These are phyloP conservation scores for Abscondita cerata DNA, from an alignment of 2,888 invertebrate species.

Conservation along the genomic window DNA sequence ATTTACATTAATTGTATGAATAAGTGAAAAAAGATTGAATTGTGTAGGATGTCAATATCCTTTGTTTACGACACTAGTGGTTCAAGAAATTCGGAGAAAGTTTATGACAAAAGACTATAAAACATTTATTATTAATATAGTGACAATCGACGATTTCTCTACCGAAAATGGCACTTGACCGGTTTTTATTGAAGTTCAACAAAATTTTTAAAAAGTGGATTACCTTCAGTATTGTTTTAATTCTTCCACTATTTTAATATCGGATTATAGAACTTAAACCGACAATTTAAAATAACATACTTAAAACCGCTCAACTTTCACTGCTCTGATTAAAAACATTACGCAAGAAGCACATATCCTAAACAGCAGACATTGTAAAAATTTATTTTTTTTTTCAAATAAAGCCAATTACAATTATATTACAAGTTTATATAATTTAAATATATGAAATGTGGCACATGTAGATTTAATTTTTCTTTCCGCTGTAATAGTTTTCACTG, in stretches of 20 bases:
- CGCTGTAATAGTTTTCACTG: constrained; percentile 53
- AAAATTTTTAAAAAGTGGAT: constrained; percentile 19
- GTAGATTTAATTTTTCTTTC: constrained; percentile 35
- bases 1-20: constrained; percentile 12
- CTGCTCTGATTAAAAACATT: constrained; percentile 32
- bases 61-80: no score
- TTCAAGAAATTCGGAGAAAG: constrained; percentile 18
- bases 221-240: constrained; percentile 24
- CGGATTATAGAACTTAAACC: neutral
- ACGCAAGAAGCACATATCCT: constrained; percentile 24
- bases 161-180: constrained; percentile 15
- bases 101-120: neutral
- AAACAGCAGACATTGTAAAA: constrained; percentile 17
- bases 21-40: neutral
- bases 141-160: constrained; percentile 19
- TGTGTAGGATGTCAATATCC: no score
- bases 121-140: constrained; percentile 7
- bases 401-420: neutral
- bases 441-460: neutral
- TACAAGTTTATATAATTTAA: neutral
- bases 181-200: constrained; percentile 12
- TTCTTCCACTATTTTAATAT: constrained; percentile 6
- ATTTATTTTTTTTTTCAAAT: constrained; percentile 12
- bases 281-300: neutral
- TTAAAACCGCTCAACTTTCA: constrained; percentile 25